Conservation (phyloP, 2,113 vertebrate species). For the Melanotaenia duboulayi region DNA sequence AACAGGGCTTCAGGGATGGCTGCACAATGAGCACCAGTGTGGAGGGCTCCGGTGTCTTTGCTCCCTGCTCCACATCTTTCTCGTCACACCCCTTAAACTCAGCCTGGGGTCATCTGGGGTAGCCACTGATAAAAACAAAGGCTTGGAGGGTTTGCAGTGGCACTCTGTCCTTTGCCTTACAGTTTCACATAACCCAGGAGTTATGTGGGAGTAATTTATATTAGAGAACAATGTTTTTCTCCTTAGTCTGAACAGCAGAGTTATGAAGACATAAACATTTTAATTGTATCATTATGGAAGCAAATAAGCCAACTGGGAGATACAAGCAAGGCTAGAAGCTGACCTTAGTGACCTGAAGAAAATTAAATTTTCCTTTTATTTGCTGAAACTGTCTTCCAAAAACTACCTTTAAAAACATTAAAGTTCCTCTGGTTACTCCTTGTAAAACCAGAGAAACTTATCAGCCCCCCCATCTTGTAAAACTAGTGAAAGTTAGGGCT, state of each 20-base stretch:
- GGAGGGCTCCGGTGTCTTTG: slow-evolving; percentile 24
- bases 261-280: not conserved
- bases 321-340: not conserved
- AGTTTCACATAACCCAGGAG: not conserved
- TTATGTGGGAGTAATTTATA: not conserved
- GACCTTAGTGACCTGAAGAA: not conserved
- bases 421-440: too few relatives aligned
- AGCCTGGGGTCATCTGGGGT: slow-evolving; percentile 30
- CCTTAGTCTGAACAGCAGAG: not conserved
- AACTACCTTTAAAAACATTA: not conserved
- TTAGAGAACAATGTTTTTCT: slow-evolving; percentile 2
- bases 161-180: not conserved
- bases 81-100: slow-evolving; percentile 29
- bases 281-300: not conserved
- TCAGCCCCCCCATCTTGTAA: too few relatives aligned
- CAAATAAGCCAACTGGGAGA: not conserved
- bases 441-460: too few relatives aligned
- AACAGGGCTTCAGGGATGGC: slow-evolving; percentile 43
- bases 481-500: too few relatives aligned
- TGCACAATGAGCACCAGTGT: slow-evolving; percentile 59
- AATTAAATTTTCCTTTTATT: not conserved
- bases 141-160: not conserved
- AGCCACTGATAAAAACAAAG: not conserved
- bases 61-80: slow-evolving; percentile 25
- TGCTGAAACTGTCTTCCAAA: not conserved